Evolutionary conservation across 2,797 vertebrate species (phyloP).

Genomic region (Oreortyx pictus): DNA sequence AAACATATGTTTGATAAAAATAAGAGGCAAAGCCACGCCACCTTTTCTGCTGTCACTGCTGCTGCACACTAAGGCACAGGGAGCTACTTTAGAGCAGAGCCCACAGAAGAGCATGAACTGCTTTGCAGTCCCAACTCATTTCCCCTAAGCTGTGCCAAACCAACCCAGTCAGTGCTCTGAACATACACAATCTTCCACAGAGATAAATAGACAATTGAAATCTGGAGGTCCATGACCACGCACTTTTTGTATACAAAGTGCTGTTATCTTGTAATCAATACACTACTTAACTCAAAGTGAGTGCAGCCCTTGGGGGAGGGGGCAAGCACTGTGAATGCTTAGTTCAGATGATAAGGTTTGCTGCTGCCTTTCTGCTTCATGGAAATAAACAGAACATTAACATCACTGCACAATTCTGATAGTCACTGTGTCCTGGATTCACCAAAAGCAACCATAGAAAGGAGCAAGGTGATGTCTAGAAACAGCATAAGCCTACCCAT

Average conservation of each 20-base stretch:
- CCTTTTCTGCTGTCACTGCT: not conserved
- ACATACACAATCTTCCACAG: constrained; percentile 19
- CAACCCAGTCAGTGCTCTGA: not conserved
- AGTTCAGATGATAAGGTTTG: not conserved
- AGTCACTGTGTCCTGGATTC: not conserved
- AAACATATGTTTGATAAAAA: constrained; percentile 54
- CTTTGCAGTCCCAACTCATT: not conserved
- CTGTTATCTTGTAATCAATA: constrained; percentile 70
- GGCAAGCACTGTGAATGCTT: not conserved
- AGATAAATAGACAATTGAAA: constrained; percentile 50
- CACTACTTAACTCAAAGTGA: constrained; percentile 46
- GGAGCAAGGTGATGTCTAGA: not conserved
- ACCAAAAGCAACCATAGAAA: not conserved
- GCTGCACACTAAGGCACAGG: fast-evolving
- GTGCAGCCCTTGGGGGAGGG: not conserved
- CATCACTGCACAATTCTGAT: not conserved
- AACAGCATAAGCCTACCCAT: not conserved
- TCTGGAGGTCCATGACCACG: constrained; percentile 39
- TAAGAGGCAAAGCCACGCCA: not conserved
- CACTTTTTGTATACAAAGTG: constrained; percentile 23
- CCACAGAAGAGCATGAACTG: not conserved
- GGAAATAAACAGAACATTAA: not conserved
- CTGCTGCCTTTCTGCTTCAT: not conserved
- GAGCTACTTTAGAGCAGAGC: not conserved
- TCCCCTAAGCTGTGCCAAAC: not conserved